Base-by-base conservation (phyloP, 2,797 vertebrate genomes). In the Gephyroberyx darwinii region DNA sequence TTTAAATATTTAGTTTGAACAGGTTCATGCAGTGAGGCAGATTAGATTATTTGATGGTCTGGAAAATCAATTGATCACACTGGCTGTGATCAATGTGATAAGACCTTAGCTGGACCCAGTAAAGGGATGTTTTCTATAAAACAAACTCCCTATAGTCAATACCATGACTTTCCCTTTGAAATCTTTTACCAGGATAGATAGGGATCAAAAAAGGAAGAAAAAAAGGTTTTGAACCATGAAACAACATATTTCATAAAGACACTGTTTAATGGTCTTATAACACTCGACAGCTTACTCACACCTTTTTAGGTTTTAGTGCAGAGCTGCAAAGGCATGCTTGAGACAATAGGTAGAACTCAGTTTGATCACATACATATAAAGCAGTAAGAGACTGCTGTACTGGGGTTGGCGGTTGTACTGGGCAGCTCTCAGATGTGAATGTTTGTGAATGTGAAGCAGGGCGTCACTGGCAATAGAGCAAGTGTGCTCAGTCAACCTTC, bases 71-170 rank as follows among this genome's bases (percentile, higher is more conserved):
- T 41, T 65, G 37, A 43, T 77, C 50, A 41, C 54, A 67, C 58
- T 53, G 52, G 58, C 63, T 26, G 22, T 26, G 22, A 26, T 26
- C 22, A 26, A 37, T 53, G 71, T 48, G 75, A 75, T 56, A 58
- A 56, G 59, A 70, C 50, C 48, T 41, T 51, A n/a, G 69, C 62
- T 68, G 61, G 74, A 65, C 56, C 56, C 41, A 78, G 56, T 56
- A 62, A 19, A 62, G 14, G 39, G 33, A 58, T 76, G 43, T 75
- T 78, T 87, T 84, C 77, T n/a, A n/a, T n/a, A n/a, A n/a, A n/a
- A n/a, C 70, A 52, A 35, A 19, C 72, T 78, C 57, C 45, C 62
- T 60, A 26, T 26, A 43, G 50, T 81, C 70, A 76, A 17, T 53
- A 59, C 54, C 47, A 57, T 22, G 7, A 69, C 55, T 54, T 79